Evolutionary conservation across 1,140 invertebrate species (phyloP).

Genomic region (Hirudo medicinalis): DNA sequence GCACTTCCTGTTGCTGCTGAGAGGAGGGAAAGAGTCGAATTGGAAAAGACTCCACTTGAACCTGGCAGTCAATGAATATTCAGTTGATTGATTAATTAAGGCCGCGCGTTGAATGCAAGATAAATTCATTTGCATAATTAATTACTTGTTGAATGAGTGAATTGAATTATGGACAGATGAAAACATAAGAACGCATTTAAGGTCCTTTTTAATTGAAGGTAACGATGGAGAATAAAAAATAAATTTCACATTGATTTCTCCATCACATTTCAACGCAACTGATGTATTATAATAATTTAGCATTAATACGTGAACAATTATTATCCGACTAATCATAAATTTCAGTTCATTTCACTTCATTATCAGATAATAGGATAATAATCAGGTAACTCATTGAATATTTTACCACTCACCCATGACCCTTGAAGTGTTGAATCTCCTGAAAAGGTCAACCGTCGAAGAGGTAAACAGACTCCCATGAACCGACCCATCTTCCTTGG

Average conservation of each 20-base stretch:
- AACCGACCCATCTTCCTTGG: too few relatives aligned
- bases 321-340: too few relatives aligned
- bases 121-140: too few relatives aligned
- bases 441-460: not conserved
- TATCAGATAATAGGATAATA: too few relatives aligned
- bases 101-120: not conserved
- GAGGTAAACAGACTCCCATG: too few relatives aligned
- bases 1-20: conserved; percentile 15
- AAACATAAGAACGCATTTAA: not conserved
- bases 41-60: not conserved
- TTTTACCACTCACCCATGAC: not conserved
- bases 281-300: too few relatives aligned
- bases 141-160: too few relatives aligned
- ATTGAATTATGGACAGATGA: too few relatives aligned
- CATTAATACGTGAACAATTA: too few relatives aligned
- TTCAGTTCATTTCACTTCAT: too few relatives aligned
- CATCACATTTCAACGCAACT: not conserved
- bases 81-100: not conserved
- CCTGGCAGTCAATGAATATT: not conserved
- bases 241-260: not conserved
- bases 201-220: not conserved
- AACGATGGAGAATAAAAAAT: not conserved
- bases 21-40: not conserved
- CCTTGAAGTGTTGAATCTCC: conserved; percentile 4
- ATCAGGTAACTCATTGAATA: not conserved